A percentile compares a stretch with the other conserved stretches of the same genome.
Conservation (phyloP, 2,888 invertebrate species). For the Ceraclea dissimilis region DNA sequence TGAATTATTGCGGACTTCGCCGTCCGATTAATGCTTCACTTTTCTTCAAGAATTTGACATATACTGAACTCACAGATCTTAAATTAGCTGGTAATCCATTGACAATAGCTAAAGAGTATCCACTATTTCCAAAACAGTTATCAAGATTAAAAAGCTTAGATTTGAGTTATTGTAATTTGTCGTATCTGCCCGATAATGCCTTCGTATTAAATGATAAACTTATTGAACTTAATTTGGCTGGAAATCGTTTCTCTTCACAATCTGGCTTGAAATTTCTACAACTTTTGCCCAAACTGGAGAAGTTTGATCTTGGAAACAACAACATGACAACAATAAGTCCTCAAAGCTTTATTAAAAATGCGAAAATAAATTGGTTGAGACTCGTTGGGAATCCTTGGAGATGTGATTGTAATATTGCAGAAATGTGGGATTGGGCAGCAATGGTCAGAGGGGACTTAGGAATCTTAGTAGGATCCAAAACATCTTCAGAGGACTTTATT, state of each 20-base stretch:
- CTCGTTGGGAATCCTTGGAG: conserved; percentile 61
- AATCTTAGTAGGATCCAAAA: conserved; percentile 58
- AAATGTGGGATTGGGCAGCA: conserved; percentile 67
- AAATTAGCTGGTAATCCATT: conserved; percentile 61
- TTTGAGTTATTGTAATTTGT: conserved; percentile 58
- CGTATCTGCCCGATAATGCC: conserved; percentile 50
- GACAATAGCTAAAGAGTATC: conserved; percentile 49
- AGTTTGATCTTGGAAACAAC: conserved; percentile 57
- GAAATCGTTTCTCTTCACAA: conserved; percentile 48
- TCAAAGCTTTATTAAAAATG: conserved; percentile 48
- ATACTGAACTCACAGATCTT: conserved; percentile 59
- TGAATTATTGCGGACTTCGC: conserved; percentile 61
- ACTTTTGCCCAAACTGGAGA: conserved; percentile 48
- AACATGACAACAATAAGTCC: conserved; percentile 54
- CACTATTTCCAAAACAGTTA: conserved; percentile 57
- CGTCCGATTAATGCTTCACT: conserved; percentile 56
- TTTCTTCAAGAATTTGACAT: conserved; percentile 57
- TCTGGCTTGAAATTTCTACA: conserved; percentile 49
- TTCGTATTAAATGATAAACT: conserved; percentile 56
- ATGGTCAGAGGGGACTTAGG: conserved; percentile 56
- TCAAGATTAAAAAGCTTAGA: conserved; percentile 57
- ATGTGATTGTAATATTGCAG: conserved; percentile 61
- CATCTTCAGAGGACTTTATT: conserved; percentile 53
- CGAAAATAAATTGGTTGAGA: conserved; percentile 52
- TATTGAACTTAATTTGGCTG: conserved; percentile 52